Evolutionary conservation across 2,797 vertebrate genomes (phyloP), one percentile per base, ranked within the genome.

Genomic region (Phrynocephalus vlangalii): DNA sequence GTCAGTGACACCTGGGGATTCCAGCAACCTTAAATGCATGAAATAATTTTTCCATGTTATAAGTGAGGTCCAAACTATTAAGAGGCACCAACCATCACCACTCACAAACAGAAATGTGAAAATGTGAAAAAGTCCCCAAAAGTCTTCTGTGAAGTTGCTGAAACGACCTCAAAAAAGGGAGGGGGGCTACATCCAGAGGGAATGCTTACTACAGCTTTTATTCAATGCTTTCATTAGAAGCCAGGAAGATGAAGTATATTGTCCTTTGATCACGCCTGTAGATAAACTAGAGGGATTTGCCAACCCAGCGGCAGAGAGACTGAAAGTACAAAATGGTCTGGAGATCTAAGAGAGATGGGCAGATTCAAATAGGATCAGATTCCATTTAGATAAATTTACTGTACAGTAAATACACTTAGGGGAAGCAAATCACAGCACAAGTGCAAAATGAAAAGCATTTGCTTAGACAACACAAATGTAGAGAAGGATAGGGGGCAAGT

Each of bases 211-310:
- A 15, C 0, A 79, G 0, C 28, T 84, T 85, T 76, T 67, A n/a
- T 80, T 86, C 85, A 70, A 82, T 72, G 6, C 30, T 30, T 91
- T 82, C 6, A 77, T 68, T 90, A 71, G 87, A 0, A 85, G 63
- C 63, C 63, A 56, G n/a, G 30, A 76, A 71, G 83, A 88, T 79
- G 86, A 88, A 88, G 82, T 13, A 3, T 28, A 70, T 6, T 79
- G 88, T 20, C 16, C 66, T 63, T 6, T 86, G 30, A 86, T 81
- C 48, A 86, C 33, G 0, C 0, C 67, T 9, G 15, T 88, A 66
- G 68, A 92, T 71, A 83, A 60, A 30, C 26, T 6, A 84, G 18
- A 22, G 63, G 85, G 86, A 88, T 85, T 78, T 38, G 83, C 18
- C 44, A 87, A 2, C 3, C 28, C 1, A 7, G 26, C 18, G 15